Percentiles rank a stretch among this genome's conserved stretches.
These are phyloP conservation scores for Macroramphosus scolopax DNA, from an alignment of 2,797 vertebrate species.

Conservation along the genomic window DNA sequence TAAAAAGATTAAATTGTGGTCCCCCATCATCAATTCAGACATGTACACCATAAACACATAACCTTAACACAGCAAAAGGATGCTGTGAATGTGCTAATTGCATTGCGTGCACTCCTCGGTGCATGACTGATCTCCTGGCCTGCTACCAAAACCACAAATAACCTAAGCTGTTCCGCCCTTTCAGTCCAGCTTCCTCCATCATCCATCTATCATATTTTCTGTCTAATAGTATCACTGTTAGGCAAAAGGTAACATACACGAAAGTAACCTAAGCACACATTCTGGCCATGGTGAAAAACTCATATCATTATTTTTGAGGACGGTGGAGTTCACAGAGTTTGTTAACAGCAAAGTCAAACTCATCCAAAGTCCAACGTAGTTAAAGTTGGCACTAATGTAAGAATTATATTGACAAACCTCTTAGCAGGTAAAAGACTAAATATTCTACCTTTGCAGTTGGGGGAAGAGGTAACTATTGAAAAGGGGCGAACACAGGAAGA, in stretches of 20 bases:
- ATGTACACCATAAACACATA: constrained; percentile 6
- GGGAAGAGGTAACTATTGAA: constrained; percentile 9
- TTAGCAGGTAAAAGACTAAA: too few relatives aligned
- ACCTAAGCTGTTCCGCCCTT: neutral
- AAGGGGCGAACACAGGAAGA: constrained; percentile 39
- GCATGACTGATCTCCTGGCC: neutral
- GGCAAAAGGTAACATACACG: neutral
- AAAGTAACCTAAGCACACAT: neutral
- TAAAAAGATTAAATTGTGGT: constrained; percentile 1
- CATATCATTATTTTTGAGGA: neutral
- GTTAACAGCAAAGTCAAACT: neutral
- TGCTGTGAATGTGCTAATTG: constrained; percentile 4
- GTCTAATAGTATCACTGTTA: neutral
- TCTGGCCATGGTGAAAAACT: too few relatives aligned
- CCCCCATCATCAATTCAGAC: neutral
- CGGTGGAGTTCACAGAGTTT: neutral
- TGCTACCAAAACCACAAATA: constrained; percentile 22
- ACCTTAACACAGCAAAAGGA: neutral
- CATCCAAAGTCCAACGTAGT: too few relatives aligned
- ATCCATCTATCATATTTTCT: neutral
- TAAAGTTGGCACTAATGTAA: too few relatives aligned
- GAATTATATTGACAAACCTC: too few relatives aligned
- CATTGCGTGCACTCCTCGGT: constrained; percentile 4
- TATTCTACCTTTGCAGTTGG: neutral
- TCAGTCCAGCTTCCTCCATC: neutral